Base-by-base conservation (phyloP, 2,797 vertebrate species). In the Lithobates pipiens region DNA sequence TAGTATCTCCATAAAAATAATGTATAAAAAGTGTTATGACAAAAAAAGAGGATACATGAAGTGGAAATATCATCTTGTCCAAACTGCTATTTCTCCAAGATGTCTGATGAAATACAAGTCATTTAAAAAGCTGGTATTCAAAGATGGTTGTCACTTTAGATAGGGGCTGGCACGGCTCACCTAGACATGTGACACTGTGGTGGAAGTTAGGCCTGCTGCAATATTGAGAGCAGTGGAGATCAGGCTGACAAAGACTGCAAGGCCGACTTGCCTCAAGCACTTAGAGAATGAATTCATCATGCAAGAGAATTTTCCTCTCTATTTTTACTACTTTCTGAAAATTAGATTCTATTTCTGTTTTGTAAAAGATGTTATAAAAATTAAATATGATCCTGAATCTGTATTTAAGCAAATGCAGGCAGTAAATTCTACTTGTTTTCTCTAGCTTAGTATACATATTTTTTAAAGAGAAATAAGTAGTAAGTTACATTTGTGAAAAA, bases 141-240 rank as follows among this genome's bases (percentile, higher is more conserved):
- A 95, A 96, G 96, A 96, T 92, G 94, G 93, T 95, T 98, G 97
- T 99, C 97, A 97, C 96, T 96, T 98, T 96, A 94, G 93, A 96
- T 96, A 96, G 93, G 92, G 92, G 91, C 94, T 88, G 94, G 93
- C 95, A 95, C 94, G 85, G 93, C 95, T 97, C 96, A 96, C 96
- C 95, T 92, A 95, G 97, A 97, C 96, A 97, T 96, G 95, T 96
- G 95, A 96, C 92, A 93, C 95, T 93, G 92, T 93, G 94, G 95
- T 90, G 90, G 94, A 95, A 95, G 91, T 93, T 92, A 92, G 92
- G 91, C 90, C 92, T 92, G 90, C 90, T 93, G 92, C 92, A 93
- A 94, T 94, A 94, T 88, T 92, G 93, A 93, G 92, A 92, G 86
- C 84, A 87, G 88, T 76, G 76, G 89, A 92, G 93, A 92, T 88